Conservation (phyloP, 1,140 invertebrate species). For the Steinernema khuongi region DNA sequence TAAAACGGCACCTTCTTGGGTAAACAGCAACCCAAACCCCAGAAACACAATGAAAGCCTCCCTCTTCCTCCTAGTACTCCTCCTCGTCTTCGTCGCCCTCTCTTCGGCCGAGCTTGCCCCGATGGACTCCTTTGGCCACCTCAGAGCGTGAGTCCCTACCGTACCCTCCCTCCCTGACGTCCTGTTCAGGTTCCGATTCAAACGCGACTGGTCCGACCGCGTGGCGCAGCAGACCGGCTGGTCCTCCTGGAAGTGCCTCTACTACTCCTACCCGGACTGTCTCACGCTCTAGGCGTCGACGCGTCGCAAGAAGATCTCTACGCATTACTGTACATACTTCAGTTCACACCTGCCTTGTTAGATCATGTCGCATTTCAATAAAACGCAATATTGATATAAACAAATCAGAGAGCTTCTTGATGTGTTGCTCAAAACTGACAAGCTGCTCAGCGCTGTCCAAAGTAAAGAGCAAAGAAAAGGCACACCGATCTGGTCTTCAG, state of each 20-base stretch:
- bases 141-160: slow-evolving; percentile 10
- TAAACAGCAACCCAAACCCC: background rate
- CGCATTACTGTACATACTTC: background rate
- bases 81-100: background rate
- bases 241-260: background rate
- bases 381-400: too few species aligned
- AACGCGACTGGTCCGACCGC: background rate
- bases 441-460: too few species aligned
- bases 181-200: background rate
- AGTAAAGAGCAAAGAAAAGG: too few species aligned
- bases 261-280: slow-evolving; percentile 4
- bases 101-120: background rate
- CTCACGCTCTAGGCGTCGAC: background rate
- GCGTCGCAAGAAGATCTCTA: background rate
- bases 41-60: too few species aligned
- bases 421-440: too few species aligned
- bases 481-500: too few species aligned
- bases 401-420: too few species aligned
- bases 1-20: background rate
- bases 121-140: background rate
- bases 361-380: too few species aligned
- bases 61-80: background rate
- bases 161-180: background rate
- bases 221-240: background rate
- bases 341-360: too few species aligned